Base-by-base conservation (phyloP, 2,113 vertebrate genomes). In the Cepphus grylle region DNA sequence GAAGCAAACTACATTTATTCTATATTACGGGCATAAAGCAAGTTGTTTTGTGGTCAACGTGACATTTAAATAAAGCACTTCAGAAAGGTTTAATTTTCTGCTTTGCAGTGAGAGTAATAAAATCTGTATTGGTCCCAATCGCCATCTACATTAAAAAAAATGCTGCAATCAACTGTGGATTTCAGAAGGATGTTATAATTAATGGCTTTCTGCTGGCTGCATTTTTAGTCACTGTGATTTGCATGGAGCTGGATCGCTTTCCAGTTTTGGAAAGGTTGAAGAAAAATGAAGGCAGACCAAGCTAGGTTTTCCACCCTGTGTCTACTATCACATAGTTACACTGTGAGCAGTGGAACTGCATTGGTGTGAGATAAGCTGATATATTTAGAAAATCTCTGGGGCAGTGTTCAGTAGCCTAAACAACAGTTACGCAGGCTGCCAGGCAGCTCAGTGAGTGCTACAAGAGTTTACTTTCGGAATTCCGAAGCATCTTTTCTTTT, bases 1-100 rank as follows among this genome's bases (percentile, higher is more conserved):
- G 66, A 93, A 43, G n/a, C 27, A 69, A 79, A 81, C 87, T 49
- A 43, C 86, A 43, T 53, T 52, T 72, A 55, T 43, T 85, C 43
- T 26, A 18, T 58, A 47, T 52, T 53, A 52, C 15, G 62, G 19
- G 17, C 62, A 87, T 53, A 93, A 93, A 76, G 53, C 49, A 71
- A 59, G 66, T 53, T 62, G 73, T 67, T 95, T 66, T 77, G 74
- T 90, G 82, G 93, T 82, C 91, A 93, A 50, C 18, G 5, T 94
- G 65, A 67, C 81, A 95, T 90, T 94, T 88, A 90, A 90, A 79
- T 92, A 88, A 93, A 93, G 67, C 47, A 67, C 43, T 59, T 92
- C 36, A 62, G 56, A 92, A 92, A 38, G n/a, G 34, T 55, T 71
- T 88, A 16, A 83, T 95, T 89, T 82, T 90, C 81, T 72, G 59